Conservation (phyloP, 2,113 vertebrate genomes). For the Sylvia atricapilla region DNA sequence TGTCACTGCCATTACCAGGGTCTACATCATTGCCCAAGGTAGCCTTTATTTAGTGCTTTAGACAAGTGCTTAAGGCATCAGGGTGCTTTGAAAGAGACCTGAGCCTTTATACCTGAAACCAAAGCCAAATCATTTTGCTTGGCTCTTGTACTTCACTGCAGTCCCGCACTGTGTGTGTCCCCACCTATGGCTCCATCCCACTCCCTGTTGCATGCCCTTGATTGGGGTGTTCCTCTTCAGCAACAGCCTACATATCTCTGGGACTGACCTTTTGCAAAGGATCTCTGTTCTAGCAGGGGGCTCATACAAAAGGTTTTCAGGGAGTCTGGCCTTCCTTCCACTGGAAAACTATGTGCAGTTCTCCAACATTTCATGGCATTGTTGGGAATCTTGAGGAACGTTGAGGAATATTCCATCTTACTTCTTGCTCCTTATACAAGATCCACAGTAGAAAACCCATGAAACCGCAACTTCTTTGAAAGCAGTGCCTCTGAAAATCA, state of each 20-base stretch:
- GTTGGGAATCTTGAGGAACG: not conserved
- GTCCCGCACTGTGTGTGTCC: not conserved
- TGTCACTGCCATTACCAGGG: not conserved
- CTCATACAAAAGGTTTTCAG: not conserved
- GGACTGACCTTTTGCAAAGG: not conserved
- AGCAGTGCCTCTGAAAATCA: not conserved
- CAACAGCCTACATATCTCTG: not conserved
- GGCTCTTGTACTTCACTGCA: not conserved
- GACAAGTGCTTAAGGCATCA: not conserved
- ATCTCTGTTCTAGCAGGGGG: not conserved
- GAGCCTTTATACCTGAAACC: not conserved
- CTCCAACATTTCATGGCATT: not conserved
- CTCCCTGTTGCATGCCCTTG: too few relatives aligned
- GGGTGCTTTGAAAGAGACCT: not conserved
- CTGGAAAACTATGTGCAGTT: not conserved
- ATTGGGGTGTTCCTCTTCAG: not conserved
- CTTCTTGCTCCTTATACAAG: not conserved
- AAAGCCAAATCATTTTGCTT: not conserved
- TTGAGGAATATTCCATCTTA: not conserved
- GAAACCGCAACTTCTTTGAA: not conserved
- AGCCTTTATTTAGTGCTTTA: not conserved
- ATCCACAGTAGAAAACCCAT: not conserved
- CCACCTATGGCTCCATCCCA: rapidly evolving
- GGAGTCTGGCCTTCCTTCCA: not conserved
- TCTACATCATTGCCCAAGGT: not conserved